Evolutionary conservation across 2,888 invertebrate species (phyloP).

Genomic region (Drosophila formosana): DNA sequence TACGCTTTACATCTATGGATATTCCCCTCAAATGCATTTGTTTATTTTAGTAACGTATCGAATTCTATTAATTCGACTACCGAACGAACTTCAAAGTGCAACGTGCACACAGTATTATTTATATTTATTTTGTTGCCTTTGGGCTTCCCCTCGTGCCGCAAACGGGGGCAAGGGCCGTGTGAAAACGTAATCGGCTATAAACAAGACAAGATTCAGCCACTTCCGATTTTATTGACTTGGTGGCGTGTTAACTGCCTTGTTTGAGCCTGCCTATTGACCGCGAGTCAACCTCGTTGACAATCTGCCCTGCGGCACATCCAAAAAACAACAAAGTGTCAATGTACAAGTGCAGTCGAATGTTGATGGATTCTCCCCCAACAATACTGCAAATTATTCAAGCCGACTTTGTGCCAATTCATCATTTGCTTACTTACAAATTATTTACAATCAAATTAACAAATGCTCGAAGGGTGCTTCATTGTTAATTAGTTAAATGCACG

Average conservation of each 20-base stretch:
- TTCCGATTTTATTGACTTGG: conserved; percentile 42
- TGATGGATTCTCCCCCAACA: neutral
- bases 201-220: conserved; percentile 9
- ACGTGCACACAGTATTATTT: neutral
- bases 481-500: conserved; percentile 3
- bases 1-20: too few species aligned
- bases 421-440: conserved; percentile 3
- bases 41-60: neutral
- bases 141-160: neutral
- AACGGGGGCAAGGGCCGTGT: conserved; percentile 7
- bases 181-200: conserved; percentile 37
- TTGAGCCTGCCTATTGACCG: conserved; percentile 39
- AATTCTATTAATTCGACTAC: conserved; percentile 11
- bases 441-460: conserved; percentile 1
- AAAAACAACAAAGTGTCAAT: conserved; percentile 22
- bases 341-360: conserved; percentile 13
- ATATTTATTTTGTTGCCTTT: neutral
- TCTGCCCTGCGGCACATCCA: conserved; percentile 7
- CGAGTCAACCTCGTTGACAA: conserved; percentile 15
- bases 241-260: conserved; percentile 44
- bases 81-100: conserved; percentile 18
- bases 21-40: too few species aligned
- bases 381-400: conserved; percentile 3
- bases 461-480: neutral
- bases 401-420: conserved; percentile 10